Conservation (phyloP, 2,888 invertebrate species). For the Halictus ligatus region DNA sequence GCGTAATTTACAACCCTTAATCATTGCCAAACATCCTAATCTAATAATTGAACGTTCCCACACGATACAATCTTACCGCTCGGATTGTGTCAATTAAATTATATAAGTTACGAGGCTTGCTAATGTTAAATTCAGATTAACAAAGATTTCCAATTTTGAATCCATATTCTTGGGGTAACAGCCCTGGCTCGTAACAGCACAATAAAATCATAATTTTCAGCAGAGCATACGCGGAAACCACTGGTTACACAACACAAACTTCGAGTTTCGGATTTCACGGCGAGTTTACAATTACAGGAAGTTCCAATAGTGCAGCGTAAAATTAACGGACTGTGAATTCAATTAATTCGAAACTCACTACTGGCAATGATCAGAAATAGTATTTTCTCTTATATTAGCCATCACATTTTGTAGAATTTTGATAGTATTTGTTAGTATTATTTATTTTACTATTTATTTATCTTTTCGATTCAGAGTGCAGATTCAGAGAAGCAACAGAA, state of each 20-base stretch:
- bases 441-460: not conserved
- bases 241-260: not conserved
- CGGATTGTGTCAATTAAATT: no score
- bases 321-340: not conserved
- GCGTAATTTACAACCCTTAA: no score
- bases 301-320: not conserved
- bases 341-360: not conserved
- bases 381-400: not conserved
- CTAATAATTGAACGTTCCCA: no score
- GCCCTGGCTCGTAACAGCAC: no score
- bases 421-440: not conserved
- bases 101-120: no score
- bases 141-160: no score
- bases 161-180: no score
- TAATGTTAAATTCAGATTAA: no score
- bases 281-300: not conserved
- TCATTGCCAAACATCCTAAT: no score
- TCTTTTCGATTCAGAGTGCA: not conserved
- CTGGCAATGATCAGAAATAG: no score
- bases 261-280: not conserved
- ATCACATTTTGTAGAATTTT: not conserved
- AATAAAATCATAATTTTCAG: not conserved
- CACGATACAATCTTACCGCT: no score
- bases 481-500: not conserved
- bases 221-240: not conserved